Base-by-base conservation (phyloP, 2,797 vertebrate species). In the Xenops minutus region DNA sequence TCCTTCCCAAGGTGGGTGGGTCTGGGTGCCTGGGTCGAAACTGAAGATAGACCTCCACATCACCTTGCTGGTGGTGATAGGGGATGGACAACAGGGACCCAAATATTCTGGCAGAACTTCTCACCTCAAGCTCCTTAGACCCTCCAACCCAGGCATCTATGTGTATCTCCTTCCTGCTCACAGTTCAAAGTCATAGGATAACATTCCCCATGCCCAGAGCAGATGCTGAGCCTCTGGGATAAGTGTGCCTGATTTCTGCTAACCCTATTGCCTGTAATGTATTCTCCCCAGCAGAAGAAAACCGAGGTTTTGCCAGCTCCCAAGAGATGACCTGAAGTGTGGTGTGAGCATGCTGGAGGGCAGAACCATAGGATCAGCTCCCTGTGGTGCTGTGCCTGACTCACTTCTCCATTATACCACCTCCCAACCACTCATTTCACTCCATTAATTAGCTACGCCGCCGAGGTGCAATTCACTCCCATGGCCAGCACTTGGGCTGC, bases 401-500 rank as follows among this genome's bases (percentile, higher is more conserved):
- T 88, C 83, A 86, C 55, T 14, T 76, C 36, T 91, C 66, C 58
- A 72, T 67, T 61, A 59, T 19, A 66, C 52, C 23, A 29, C 1
- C 2, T 85, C 71, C 41, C 75, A 89, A 92, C 73, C 58, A 59
- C 10, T 39, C 44, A 55, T 75, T 84, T 89, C 62, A 73, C 49
- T 63, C 67, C 48, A 69, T 63, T 81, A 61, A 88, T 85, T 37
- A 81, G 36, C 58, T 26, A 6, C 0, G 2, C 51, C 8, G 23
- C 37, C 0, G 3, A 87, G 36, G 54, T 52, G 46, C 58, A 61
- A 56, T 34, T 63, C 22, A 12, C 11, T 71, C 26, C 49, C 0
- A 0, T 1, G 10, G 54, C 69, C 10, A 1, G 21, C 36, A 39
- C 44, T 63, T 0, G 6, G 29, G 49, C 34, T 68, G 32, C 27